Conservation (phyloP, 2,888 invertebrate species). For the Acrobasis consociella region DNA sequence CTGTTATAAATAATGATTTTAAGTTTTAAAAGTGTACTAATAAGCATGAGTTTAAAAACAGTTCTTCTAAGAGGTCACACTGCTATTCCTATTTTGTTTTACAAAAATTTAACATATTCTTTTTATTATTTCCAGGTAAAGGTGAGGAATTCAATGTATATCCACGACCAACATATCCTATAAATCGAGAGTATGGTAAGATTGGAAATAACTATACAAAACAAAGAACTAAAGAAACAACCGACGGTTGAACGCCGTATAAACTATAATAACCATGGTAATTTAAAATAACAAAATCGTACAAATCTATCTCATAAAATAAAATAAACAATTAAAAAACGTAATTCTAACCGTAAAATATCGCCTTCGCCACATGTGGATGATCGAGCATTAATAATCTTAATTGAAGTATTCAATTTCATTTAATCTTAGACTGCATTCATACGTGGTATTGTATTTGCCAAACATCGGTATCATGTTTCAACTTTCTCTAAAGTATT, state of each 20-base stretch:
- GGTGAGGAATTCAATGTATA: conserved; percentile 51
- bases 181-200: neutral
- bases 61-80: neutral
- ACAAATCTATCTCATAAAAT: neutral
- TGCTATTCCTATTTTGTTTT: neutral
- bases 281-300: neutral
- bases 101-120: conserved; percentile 34
- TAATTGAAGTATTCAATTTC: conserved; percentile 17
- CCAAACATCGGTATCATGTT: conserved; percentile 12
- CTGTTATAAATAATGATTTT: conserved; percentile 28
- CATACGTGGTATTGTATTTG: conserved; percentile 11
- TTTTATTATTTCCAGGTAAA: conserved; percentile 69
- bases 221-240: neutral
- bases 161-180: neutral
- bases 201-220: neutral
- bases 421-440: neutral
- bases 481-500: conserved; percentile 10
- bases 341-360: conserved; percentile 32
- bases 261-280: too few species aligned
- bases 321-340: conserved; percentile 1
- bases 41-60: neutral
- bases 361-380: conserved; percentile 37
- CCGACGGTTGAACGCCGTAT: too few species aligned
- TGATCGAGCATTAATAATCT: conserved; percentile 26
- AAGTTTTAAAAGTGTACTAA: neutral